Conservation (phyloP, 2,888 invertebrate species). For the Andricus quercusramuli region DNA sequence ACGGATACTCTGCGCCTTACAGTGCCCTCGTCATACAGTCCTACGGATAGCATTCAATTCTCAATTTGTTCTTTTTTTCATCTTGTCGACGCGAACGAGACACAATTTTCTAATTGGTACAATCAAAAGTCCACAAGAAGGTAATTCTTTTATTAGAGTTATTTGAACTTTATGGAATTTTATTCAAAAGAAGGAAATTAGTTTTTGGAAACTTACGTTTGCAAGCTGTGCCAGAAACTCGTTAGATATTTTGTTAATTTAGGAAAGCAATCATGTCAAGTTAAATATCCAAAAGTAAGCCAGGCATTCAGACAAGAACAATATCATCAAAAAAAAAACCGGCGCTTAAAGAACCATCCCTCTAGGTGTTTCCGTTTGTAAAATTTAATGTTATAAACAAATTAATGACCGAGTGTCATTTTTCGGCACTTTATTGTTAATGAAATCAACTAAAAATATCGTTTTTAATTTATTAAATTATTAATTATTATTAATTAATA, state of each 20-base stretch:
- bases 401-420: too few relatives aligned
- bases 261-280: conserved; percentile 33
- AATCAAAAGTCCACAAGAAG: conserved; percentile 25
- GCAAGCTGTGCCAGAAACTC: conserved; percentile 33
- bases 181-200: conserved; percentile 11
- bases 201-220: conserved; percentile 39
- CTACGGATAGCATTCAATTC: conserved; percentile 71
- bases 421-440: too few relatives aligned
- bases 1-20: conserved; percentile 80
- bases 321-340: not conserved
- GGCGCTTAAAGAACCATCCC: too few relatives aligned
- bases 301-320: conserved; percentile 23
- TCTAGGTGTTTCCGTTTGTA: too few relatives aligned
- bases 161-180: conserved; percentile 5
- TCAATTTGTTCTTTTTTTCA: conserved; percentile 62
- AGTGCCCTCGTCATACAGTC: conserved; percentile 76
- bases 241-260: conserved; percentile 27
- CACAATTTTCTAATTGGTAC: conserved; percentile 20
- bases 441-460: too few relatives aligned
- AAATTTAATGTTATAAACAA: too few relatives aligned
- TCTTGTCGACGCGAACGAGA: conserved; percentile 51
- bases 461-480: too few relatives aligned
- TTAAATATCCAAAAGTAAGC: not conserved
- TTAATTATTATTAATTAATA: too few relatives aligned
- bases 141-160: not conserved